Conservation (phyloP, 2,888 invertebrate genomes). For the Drosophila eohydei region DNA sequence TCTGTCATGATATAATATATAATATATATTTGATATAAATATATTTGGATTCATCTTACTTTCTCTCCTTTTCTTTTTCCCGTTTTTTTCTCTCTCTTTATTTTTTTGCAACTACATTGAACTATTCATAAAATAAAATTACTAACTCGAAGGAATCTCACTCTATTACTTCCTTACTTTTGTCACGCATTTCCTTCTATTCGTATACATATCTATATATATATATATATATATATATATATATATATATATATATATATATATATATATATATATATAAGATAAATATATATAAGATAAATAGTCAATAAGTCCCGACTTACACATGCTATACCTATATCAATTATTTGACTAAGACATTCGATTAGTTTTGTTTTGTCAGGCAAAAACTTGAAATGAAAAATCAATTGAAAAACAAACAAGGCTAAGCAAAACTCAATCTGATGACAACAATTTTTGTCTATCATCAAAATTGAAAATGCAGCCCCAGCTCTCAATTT, state of each 20-base stretch:
- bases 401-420: conserved; percentile 49
- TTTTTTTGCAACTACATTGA: too few relatives aligned
- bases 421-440: conserved; percentile 43
- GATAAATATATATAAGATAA: too few relatives aligned
- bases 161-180: neutral
- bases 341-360: conserved; percentile 17
- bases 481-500: conserved; percentile 1
- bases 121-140: too few relatives aligned
- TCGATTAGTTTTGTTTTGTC: conserved; percentile 23
- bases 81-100: too few relatives aligned
- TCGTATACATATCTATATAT: neutral
- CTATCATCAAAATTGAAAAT: conserved; percentile 20
- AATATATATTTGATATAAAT: too few relatives aligned
- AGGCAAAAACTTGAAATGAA: conserved; percentile 32
- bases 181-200: neutral
- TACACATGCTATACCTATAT: conserved; percentile 1
- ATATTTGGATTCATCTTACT: too few relatives aligned
- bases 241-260: neutral
- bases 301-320: neutral
- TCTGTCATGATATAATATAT: too few relatives aligned
- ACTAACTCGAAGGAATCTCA: too few relatives aligned
- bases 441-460: conserved; percentile 44
- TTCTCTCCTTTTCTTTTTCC: too few relatives aligned
- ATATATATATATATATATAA: neutral
- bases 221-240: neutral